Evolutionary conservation across 2,113 vertebrate species (phyloP), one percentile per base, ranked within the genome.

Genomic region (Lipophrys pholis): DNA sequence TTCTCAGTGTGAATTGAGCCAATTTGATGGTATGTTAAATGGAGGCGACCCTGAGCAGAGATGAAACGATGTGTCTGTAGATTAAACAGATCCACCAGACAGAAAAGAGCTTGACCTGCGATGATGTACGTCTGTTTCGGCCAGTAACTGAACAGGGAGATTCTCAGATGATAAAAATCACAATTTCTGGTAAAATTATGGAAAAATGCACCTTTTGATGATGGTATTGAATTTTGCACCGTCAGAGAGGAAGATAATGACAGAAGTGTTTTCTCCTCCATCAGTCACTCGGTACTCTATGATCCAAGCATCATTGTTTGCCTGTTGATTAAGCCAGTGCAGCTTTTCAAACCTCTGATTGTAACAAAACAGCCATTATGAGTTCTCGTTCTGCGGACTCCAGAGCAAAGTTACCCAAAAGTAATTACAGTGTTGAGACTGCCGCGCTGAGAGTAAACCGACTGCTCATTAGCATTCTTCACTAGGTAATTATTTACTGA

Each of bases 401-500:
- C 8, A n/a, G 73, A 66, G 64, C 35, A 76, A 69, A 87, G 70
- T 78, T 63, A 68, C 41, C 40, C n/a, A 16, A 53, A 81, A 75
- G 45, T 70, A 78, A 87, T 87, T 79, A 68, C 38, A 54, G 58
- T 53, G 42, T 63, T 43, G 58, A 62, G 30, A 69, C 61, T 53
- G 7, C 48, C 36, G 57, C 62, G 5, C 8, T 54, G 53, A 53
- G 55, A 62, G 48, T 30, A 58, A 69, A 57, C 51, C n/a, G 58
- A 17, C 52, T 74, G 61, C 62, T 83, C 45, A 76, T 84, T 79
- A 70, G 15, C 54, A 38, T 64, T 70, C 7, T 16, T 59, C 69
- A 77, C 62, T 11, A 60, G 66, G 53, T 75, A 64, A 65, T 80
- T 73, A 82, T 72, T 77, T 56, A 61, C 73, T 50, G 21, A 80